Evolutionary conservation across 2,888 invertebrate genomes (phyloP).

Genomic region (Macroteleia sp.): DNA sequence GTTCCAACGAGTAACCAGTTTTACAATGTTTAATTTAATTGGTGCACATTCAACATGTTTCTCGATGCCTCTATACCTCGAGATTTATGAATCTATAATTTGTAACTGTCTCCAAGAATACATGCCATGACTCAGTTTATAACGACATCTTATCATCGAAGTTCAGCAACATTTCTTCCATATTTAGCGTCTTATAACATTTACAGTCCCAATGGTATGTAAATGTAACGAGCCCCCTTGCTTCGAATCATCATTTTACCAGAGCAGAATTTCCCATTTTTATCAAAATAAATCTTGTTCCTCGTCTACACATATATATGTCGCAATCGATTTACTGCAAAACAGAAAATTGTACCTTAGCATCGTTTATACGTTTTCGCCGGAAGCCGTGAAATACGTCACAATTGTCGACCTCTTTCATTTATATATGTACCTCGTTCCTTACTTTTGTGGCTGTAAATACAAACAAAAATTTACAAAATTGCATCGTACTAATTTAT

Average conservation of each 20-base stretch:
- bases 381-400: slow-evolving; percentile 28
- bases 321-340: slow-evolving; percentile 38
- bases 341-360: slow-evolving; percentile 26
- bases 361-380: slow-evolving; percentile 20
- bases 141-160: slow-evolving; percentile 36
- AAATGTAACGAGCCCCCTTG: no score
- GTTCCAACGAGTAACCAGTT: slow-evolving; percentile 34
- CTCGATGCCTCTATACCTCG: slow-evolving; percentile 14
- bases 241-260: slow-evolving; percentile 26
- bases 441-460: background rate
- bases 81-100: slow-evolving; percentile 59
- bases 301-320: no score
- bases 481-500: slow-evolving; percentile 15
- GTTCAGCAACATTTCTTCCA: slow-evolving; percentile 50
- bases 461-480: slow-evolving; percentile 11
- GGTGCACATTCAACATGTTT: slow-evolving; percentile 37
- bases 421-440: background rate
- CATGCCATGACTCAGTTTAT: slow-evolving; percentile 28
- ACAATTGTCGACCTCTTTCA: slow-evolving; percentile 7
- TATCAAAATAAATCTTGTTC: slow-evolving; percentile 13
- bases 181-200: slow-evolving; percentile 38
- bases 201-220: no score
- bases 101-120: slow-evolving; percentile 51
- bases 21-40: slow-evolving; percentile 51
- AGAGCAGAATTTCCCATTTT: slow-evolving; percentile 18